Base-by-base conservation (phyloP, 2,797 vertebrate species). In the Pseudochirops corinnae region DNA sequence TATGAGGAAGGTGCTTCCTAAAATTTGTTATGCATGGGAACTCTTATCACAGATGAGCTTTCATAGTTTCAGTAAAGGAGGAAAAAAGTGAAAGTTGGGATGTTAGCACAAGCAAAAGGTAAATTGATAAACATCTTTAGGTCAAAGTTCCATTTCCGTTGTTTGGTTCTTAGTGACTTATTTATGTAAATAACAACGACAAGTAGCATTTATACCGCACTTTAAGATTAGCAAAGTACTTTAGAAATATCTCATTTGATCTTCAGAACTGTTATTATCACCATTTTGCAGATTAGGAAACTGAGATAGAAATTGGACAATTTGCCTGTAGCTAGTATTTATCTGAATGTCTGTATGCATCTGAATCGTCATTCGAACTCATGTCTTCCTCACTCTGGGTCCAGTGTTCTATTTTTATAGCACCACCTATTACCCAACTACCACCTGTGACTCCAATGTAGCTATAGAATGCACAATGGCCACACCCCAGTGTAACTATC, bases 131-230 rank as follows among this genome's bases (percentile, higher is more conserved):
- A n/a, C 33, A 67, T 12, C 13, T 67, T 67, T 33, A n/a, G 62
- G 4, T 67, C 33, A 67, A n/a, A 67, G 31, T 67, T 67, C 33
- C 33, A 67, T 67, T 67, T 67, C 33, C 33, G n/a, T 67, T 90
- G 60, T 91, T 74, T 39, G 50, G 53, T 74, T 93, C 93, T 96
- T 96, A 93, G 55, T 91, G 60, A 21, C 10, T 60, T 93, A 93
- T 92, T 62, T 93, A 29, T 57, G 92, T 95, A 55, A 53, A 33
- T 39, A 95, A 39, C 29, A 57, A 4, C 24, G 28, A 28, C 6
- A 33, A 53, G 10, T 60, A 60, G 31, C 62, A 67, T 16, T 67
- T n/a, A n/a, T 14, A 6, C n/a, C 18, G 33, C 33, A 67, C 31
- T 67, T 67, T 67, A n/a, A 67, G 62, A 67, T 67, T n/a, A 67